Evolutionary conservation across 2,888 invertebrate species (phyloP), one percentile per base, ranked within the genome.

Genomic region (Heliconius ethilla): DNA sequence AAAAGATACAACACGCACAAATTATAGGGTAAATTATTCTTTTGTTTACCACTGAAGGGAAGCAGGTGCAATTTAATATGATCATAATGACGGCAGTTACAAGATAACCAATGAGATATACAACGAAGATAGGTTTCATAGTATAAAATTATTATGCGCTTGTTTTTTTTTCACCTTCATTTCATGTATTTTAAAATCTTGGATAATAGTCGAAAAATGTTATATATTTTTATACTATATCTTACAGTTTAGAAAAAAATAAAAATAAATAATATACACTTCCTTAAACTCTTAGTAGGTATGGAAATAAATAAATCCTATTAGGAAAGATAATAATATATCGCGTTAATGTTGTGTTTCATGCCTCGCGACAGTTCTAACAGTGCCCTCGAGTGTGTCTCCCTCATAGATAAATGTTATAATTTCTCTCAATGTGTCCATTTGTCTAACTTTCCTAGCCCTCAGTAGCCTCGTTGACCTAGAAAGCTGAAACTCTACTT

Each of bases 401-500:
- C 72, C 76, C 55, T 63, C 72, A 69, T 45, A 63, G 65, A 75
- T 65, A 72, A 78, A 75, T 76, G 74, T 78, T 75, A 81, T 81
- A 79, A 80, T 81, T 81, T 78, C 66, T 75, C 77, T 78, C 74
- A 78, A 77, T 79, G 78, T 75, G 73, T 78, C 78, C 76, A 70
- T 79, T 81, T 78, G 75, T 82, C 82, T 82, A 82, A 80, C 73
- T 81, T 78, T 81, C 79, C 77, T 79, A 79, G 82, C 81, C 82
- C 82, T 82, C 65, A 65, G 72, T 79, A 77, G 81, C 78, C 80
- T 81, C 80, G 80, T 79, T 84, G 83, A 84, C 84, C 84, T 81
- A 83, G 83, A 83, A 83, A 83, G 82, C 80, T 83, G 81, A 83
- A 83, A 83, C 82, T 82, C 82, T 81, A 80, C 81, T 82, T 78